phyloP scores from a whole-genome alignment of 2,797 vertebrate genomes.

The Alectoris magna region DNA sequence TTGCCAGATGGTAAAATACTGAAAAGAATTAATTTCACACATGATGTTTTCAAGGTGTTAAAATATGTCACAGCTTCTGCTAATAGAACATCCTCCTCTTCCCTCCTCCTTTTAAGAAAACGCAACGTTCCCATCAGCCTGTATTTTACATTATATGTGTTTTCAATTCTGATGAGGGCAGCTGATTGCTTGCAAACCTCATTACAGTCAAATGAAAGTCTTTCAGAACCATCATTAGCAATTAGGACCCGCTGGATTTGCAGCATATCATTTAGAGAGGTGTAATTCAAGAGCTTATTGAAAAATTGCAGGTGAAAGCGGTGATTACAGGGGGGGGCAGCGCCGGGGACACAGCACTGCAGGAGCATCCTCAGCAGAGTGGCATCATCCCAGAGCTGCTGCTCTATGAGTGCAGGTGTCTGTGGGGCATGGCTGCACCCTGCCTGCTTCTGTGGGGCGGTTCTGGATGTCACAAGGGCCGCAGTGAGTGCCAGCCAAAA shows the following conservation, averaged over 20 bases:
- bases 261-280: slow-evolving; percentile 62
- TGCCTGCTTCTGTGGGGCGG: not conserved
- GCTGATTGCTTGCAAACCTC: slow-evolving; percentile 74
- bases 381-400: slow-evolving; percentile 15
- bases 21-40: slow-evolving; percentile 74
- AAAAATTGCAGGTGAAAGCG: slow-evolving; percentile 67
- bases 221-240: slow-evolving; percentile 71
- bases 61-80: slow-evolving; percentile 64
- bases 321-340: slow-evolving; percentile 44
- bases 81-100: slow-evolving; percentile 62
- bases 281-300: slow-evolving; percentile 66
- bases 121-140: not conserved
- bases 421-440: not conserved
- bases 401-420: slow-evolving; percentile 40
- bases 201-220: slow-evolving; percentile 73
- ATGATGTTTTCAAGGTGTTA: slow-evolving; percentile 71
- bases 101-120: slow-evolving; percentile 31
- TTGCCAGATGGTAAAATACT: slow-evolving; percentile 67
- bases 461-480: not conserved
- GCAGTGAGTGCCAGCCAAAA: not conserved
- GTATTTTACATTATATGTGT: slow-evolving; percentile 47
- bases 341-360: not conserved
- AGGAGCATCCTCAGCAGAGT: not conserved
- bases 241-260: slow-evolving; percentile 67
- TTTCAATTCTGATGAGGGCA: slow-evolving; percentile 63